These are phyloP conservation scores for Condylura cristata DNA, from an alignment of 2,113 vertebrate species.

Conservation along the genomic window DNA sequence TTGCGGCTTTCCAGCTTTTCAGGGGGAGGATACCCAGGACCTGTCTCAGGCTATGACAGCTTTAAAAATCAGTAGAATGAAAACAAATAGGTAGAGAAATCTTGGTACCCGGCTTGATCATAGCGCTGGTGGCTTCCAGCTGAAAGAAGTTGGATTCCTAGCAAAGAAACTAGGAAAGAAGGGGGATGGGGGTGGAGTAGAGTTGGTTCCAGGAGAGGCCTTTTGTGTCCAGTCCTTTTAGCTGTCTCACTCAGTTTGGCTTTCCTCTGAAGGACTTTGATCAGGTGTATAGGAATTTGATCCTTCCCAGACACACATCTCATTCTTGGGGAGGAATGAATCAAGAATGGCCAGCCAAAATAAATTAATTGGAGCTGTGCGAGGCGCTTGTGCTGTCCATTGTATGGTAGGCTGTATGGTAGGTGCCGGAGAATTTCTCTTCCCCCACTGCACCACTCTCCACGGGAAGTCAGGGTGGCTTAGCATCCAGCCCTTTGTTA, in stretches of 20 bases:
- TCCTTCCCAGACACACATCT: slow-evolving; percentile 55
- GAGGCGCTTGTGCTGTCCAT: not conserved
- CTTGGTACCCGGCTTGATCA: slow-evolving; percentile 48
- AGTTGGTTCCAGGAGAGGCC: slow-evolving; percentile 4
- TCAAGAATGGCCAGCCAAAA: slow-evolving; percentile 31
- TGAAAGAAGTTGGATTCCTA: slow-evolving; percentile 60
- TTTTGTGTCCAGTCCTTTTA: slow-evolving; percentile 33
- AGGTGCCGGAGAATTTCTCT: not conserved
- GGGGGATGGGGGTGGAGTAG: not conserved
- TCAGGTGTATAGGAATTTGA: slow-evolving; percentile 71
- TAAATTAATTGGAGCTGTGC: slow-evolving; percentile 39
- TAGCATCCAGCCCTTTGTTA: slow-evolving; percentile 60
- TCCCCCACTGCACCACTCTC: slow-evolving; percentile 23
- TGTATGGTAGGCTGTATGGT: not conserved
- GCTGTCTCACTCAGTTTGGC: slow-evolving; percentile 52
- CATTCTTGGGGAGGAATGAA: slow-evolving; percentile 60
- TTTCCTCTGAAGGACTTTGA: slow-evolving; percentile 62
- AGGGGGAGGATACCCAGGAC: slow-evolving; percentile 12
- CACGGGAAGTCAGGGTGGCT: slow-evolving; percentile 41
- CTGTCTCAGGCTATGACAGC: slow-evolving; percentile 9
- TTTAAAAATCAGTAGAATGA: slow-evolving; percentile 59
- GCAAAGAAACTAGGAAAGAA: slow-evolving; percentile 16
- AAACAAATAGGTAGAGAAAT: slow-evolving; percentile 63
- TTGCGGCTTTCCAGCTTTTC: slow-evolving; percentile 54
- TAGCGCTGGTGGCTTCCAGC: slow-evolving; percentile 23